These are phyloP conservation scores for Chauna torquata DNA, from an alignment of 2,113 vertebrate species.

Conservation along the genomic window DNA sequence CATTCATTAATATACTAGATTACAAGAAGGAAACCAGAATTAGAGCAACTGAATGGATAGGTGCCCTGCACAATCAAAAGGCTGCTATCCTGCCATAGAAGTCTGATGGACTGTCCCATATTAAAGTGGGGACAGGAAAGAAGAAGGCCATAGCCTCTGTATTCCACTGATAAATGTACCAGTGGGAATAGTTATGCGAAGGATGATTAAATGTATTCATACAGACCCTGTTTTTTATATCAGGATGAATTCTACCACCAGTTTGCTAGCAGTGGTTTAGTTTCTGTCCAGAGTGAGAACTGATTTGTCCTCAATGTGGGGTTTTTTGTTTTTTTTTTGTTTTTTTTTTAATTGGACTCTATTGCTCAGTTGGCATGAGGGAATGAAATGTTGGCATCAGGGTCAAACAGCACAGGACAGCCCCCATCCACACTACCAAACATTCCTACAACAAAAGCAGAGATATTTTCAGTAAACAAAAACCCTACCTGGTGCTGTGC, in stretches of 20 bases:
- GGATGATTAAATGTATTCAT: background rate
- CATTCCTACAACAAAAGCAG: background rate
- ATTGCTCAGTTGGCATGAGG: background rate
- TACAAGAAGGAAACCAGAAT: background rate
- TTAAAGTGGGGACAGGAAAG: background rate
- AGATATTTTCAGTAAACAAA: background rate
- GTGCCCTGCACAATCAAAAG: background rate
- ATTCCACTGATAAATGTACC: background rate
- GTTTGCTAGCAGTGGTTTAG: background rate
- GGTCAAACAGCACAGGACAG: background rate
- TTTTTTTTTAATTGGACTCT: background rate
- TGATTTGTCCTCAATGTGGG: background rate
- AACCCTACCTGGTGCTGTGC: background rate
- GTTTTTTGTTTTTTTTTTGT: too few relatives aligned
- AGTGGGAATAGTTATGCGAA: background rate
- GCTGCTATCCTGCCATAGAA: background rate
- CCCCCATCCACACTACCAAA: background rate
- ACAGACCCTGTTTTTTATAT: background rate
- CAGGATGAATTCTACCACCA: background rate
- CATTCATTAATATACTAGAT: background rate
- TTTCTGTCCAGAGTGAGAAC: background rate
- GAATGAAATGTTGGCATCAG: background rate
- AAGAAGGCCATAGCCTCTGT: background rate
- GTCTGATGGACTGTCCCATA: background rate
- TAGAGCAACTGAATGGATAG: background rate